Conservation (phyloP, 1,140 invertebrate genomes). For the Rhynchophorus ferrugineus region DNA sequence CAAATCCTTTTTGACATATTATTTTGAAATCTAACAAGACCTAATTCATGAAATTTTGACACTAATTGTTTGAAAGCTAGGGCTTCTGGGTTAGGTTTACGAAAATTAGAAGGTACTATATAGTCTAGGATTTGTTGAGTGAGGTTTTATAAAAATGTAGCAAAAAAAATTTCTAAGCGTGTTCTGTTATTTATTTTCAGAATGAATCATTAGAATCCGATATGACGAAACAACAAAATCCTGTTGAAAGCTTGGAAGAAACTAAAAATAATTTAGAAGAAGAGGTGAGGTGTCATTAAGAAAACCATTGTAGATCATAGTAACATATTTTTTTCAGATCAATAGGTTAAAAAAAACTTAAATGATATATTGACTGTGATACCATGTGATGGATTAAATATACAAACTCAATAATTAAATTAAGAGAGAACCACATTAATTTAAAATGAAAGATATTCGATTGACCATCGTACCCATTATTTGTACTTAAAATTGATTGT, state of each 20-base stretch:
- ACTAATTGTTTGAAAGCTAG: no score
- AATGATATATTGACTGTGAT: slow-evolving; percentile 3
- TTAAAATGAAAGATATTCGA: slow-evolving; percentile 4
- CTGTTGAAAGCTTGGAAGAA: slow-evolving; percentile 4
- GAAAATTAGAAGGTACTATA: no score
- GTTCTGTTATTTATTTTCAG: slow-evolving; percentile 6
- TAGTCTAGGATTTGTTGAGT: no score
- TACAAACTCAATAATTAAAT: background rate
- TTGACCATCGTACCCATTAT: background rate
- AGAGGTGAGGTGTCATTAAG: slow-evolving; percentile 7
- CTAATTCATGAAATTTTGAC: no score
- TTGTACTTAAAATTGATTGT: no score
- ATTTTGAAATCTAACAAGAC: no score
- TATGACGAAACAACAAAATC: slow-evolving; percentile 1
- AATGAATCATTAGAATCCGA: slow-evolving; percentile 6
- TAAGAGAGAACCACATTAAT: background rate
- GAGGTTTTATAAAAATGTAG: no score
- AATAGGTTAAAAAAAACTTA: slow-evolving; percentile 14
- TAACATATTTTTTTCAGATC: slow-evolving; percentile 11
- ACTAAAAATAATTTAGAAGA: slow-evolving; percentile 11
- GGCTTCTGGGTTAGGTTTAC: no score
- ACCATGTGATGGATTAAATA: background rate
- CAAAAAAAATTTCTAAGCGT: no score
- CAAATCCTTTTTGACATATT: no score
- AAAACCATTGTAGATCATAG: no score